A percentile compares a stretch with the other conserved stretches of the same genome.
Conservation (phyloP, 2,888 invertebrate species). For the Eupelmus urozonus region DNA sequence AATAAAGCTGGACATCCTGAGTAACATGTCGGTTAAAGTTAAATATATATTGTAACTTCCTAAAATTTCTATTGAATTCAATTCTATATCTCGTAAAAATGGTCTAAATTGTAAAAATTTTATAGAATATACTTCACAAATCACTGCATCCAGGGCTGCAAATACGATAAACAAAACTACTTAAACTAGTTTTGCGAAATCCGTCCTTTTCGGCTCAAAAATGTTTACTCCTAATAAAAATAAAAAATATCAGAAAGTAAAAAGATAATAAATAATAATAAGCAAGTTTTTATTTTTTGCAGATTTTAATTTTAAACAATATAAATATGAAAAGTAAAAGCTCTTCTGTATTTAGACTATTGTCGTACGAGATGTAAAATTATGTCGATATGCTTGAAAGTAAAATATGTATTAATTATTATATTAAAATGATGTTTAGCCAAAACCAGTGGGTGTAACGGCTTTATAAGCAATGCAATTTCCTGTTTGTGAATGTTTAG, state of each 20-base stretch:
- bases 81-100: neutral
- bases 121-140: conserved; percentile 52
- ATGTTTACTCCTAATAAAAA: conserved; percentile 51
- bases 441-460: no score
- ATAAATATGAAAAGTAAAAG: no score
- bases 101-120: conserved; percentile 11
- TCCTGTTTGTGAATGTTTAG: no score
- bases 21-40: neutral
- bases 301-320: neutral
- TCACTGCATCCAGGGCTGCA: conserved; percentile 45
- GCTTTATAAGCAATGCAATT: no score
- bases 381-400: no score
- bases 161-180: conserved; percentile 40
- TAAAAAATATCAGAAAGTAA: conserved; percentile 17
- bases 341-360: no score
- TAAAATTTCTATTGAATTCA: neutral
- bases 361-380: no score
- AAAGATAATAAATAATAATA: conserved; percentile 4
- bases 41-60: neutral
- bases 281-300: neutral
- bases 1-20: conserved; percentile 21
- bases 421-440: no score
- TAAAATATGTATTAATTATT: no score
- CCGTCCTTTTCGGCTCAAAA: conserved; percentile 38
- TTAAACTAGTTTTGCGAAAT: conserved; percentile 35